Evolutionary conservation across 2,888 invertebrate genomes (phyloP), one percentile per base, ranked within the genome.

Genomic region (Boloria euphrosyne): DNA sequence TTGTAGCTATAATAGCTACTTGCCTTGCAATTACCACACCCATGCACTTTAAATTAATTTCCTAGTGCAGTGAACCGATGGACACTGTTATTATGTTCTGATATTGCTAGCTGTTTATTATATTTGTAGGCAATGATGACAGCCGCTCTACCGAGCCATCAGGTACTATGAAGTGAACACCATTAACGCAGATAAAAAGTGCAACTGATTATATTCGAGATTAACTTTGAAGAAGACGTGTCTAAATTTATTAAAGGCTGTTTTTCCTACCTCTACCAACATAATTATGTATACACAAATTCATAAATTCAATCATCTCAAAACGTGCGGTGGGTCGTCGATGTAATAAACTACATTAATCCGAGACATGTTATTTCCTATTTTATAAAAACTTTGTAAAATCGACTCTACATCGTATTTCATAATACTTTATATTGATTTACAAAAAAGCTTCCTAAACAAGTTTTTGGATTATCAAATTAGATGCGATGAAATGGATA

Each of bases 31-130:
- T 86, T 85, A 84, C 84, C 80, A 79, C 83, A 85, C 84, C 84
- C 81, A 86, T 86, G 84, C 85, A 87, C 84, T 89, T 86, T 86
- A 87, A 89, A 89, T 90, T 89, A 87, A 89, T 90, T 87, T 82
- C 81, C 80, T 79, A 84, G 83, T 81, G 83, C 82, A 84, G 76
- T 82, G 84, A 81, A 82, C 81, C 81, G 78, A 72, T 78, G 72
- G 77, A 82, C 83, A 69, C 67, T 67, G 73, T 80, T 78, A 84
- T 86, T 86, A 87, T 81, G 77, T 82, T 80, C 80, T 78, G 80
- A 84, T 85, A 85, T 83, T 82, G 77, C 80, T 78, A 69, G 74
- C 78, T 82, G 84, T 82, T 84, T 83, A 84, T 71, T 64, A 71
- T 67, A 68, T 73, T 67, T 62, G 58, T 69, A 68, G 66, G 65